These are phyloP conservation scores for Megastigmus dorsalis DNA, from an alignment of 2,888 invertebrate genomes.

Conservation along the genomic window DNA sequence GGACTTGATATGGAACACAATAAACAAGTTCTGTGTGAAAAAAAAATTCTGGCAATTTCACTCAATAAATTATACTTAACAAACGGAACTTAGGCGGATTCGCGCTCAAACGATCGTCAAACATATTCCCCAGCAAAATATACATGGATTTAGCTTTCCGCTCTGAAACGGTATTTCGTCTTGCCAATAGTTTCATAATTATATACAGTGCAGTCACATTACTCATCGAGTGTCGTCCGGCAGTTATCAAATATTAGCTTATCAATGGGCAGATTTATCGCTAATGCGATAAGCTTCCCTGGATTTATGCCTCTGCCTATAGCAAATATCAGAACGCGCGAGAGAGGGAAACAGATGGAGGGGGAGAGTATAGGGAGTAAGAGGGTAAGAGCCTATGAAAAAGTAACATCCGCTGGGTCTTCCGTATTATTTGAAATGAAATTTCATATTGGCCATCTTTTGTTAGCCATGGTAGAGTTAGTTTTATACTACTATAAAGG, in stretches of 20 bases:
- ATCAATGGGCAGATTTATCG: conserved; percentile 40
- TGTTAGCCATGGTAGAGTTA: too few species aligned
- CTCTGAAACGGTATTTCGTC: not conserved
- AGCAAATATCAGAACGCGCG: too few species aligned
- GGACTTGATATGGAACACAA: too few species aligned
- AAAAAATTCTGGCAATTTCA: too few species aligned
- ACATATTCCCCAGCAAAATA: conserved; percentile 2
- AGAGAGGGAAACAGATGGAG: too few species aligned
- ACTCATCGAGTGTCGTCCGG: conserved; percentile 41
- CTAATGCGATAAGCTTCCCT: conserved; percentile 26
- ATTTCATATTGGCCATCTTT: too few species aligned
- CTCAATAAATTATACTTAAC: too few species aligned
- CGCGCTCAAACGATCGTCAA: not conserved
- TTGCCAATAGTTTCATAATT: conserved; percentile 44
- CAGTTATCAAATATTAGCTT: conserved; percentile 48
- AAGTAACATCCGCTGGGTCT: not conserved
- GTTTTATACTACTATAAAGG: too few species aligned
- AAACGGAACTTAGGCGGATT: too few species aligned
- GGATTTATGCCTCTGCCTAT: not conserved
- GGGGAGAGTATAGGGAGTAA: too few species aligned
- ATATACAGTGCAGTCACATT: conserved; percentile 34
- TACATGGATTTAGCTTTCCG: not conserved
- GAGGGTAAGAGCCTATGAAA: not conserved
- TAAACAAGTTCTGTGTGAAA: too few species aligned
- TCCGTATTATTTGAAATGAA: too few species aligned